These are phyloP conservation scores for Tortricodes alternella DNA, from an alignment of 2,888 invertebrate species.

Conservation along the genomic window DNA sequence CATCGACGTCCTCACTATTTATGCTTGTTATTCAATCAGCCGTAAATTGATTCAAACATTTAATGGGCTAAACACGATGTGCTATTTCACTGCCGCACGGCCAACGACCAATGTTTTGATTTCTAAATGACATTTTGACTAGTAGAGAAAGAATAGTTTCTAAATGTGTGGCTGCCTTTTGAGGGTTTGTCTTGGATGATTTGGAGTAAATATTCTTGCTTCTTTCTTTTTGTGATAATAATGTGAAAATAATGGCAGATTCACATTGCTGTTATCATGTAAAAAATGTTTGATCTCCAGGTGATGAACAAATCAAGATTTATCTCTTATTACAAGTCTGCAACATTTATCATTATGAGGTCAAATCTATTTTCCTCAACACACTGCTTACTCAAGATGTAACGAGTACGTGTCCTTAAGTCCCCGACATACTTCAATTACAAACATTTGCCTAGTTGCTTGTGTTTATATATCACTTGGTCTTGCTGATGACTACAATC, in stretches of 20 bases:
- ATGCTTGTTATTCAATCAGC: conserved; percentile 22
- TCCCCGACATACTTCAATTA: conserved; percentile 36
- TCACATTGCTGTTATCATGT: not conserved
- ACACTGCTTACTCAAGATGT: conserved; percentile 1
- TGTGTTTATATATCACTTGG: conserved; percentile 20
- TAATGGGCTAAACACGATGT: conserved; percentile 21
- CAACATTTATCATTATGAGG: not conserved
- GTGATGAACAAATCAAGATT: not conserved
- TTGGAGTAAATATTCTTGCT: too few species aligned
- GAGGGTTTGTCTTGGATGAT: not conserved
- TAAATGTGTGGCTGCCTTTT: not conserved
- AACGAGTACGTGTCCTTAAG: conserved; percentile 28
- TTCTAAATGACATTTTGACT: conserved; percentile 7
- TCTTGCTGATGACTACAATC: too few species aligned
- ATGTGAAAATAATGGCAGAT: not conserved
- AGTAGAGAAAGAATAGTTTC: not conserved
- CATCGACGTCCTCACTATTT: conserved; percentile 23
- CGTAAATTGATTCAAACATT: conserved; percentile 26
- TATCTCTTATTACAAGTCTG: not conserved
- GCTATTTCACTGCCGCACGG: conserved; percentile 11
- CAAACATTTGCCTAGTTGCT: conserved; percentile 34
- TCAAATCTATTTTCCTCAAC: conserved; percentile 16
- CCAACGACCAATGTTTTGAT: conserved; percentile 8
- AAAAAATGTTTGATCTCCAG: not conserved
- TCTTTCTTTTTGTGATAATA: too few species aligned